Base-by-base conservation (phyloP, 2,888 invertebrate genomes). In the Diplazon laetatorius region DNA sequence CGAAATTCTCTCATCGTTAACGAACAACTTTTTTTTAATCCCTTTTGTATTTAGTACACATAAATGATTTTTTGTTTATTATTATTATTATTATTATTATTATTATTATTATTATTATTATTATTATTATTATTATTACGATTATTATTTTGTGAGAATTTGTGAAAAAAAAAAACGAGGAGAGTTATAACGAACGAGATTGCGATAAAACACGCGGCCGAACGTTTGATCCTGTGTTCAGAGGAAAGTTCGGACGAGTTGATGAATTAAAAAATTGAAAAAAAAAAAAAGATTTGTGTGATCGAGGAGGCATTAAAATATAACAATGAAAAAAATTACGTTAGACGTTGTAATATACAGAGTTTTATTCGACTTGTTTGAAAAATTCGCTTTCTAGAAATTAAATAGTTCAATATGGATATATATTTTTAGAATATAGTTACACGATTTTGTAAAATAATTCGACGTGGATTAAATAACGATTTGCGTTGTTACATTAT, bases 171-270 rank as follows among this genome's bases (percentile, higher is more conserved):
- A 60, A 46, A 65, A 71, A 50, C 35, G 65, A 78, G 62, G 77
- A 82, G 78, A 80, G 70, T 75, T 69, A 80, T 73, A 79, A 80
- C 76, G 84, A 83, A 85, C 80, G 82, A 72, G 48, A 72, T 55
- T 30, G 14, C 59, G 25, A 14, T 39, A 6, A 42, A 20, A 35
- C 22, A 37, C 60, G 73, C 69, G n/a, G 59, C 52, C 62, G 84
- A 82, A 85, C 81, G 82, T 83, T 82, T 83, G 71, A 89, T 89
- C 89, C 89, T 89, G 89, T 89, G 89, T 89, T 89, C 89, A 89
- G 84, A 89, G 89, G 89, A 89, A 86, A 84, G 65, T 72, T 71
- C 55, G 48, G 42, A 48, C 30, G 37, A n/a, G 37, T 39, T 50
- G 52, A 35, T 20, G 44, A 50, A n/a, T 35, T 62, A 48, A 25